Evolutionary conservation across 1,140 invertebrate species (phyloP), one percentile per base, ranked within the genome.

Genomic region (Drosophila leontia): DNA sequence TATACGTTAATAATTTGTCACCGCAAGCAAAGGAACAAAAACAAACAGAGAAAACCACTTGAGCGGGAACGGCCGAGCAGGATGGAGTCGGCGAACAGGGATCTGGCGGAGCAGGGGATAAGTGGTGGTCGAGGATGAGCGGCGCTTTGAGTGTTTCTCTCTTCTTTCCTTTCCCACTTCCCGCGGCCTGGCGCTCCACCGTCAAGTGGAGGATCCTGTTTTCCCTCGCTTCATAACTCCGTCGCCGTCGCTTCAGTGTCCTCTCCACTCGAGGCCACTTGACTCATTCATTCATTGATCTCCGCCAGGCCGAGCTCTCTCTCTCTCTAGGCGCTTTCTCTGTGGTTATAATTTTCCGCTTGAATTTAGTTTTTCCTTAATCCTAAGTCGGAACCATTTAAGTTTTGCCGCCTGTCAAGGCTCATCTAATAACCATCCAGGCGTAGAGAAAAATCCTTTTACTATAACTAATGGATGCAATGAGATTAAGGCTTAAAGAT

Each of bases 11-110:
- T 88, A 88, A 88, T 88, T 90, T 88, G 85, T 88, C 85, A 90
- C 81, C 75, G 85, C 84, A 88, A 85, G 90, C 78, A 78, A 85
- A 90, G 81, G 84, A 88, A 85, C 88, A 90, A 88, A 88, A 88
- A 88, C 84, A 88, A 88, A 88, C 85, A 88, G 85, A 81, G 84
- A 88, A 88, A 88, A 78, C 85, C 84, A 90, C 84, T 88, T 88
- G 85, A 88, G 80, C 48, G 41, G 68, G 45, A 53, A 51, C 47
- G 45, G 42, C 58, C 47, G 48, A 32, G 37, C 64, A 61, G 59
- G 67, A 62, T 58, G 45, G 39, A 35, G 17, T 42, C 37, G 17
- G 50, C 32, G 29, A 32, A 17, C 26, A 51, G 15, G 32, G 57
- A 64, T 8, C 17, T 37, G 41, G 48, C 61, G 45, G 58, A 12